Evolutionary conservation across 1,140 invertebrate genomes (phyloP), one percentile per base, ranked within the genome.

Genomic region (Euschistus heros): DNA sequence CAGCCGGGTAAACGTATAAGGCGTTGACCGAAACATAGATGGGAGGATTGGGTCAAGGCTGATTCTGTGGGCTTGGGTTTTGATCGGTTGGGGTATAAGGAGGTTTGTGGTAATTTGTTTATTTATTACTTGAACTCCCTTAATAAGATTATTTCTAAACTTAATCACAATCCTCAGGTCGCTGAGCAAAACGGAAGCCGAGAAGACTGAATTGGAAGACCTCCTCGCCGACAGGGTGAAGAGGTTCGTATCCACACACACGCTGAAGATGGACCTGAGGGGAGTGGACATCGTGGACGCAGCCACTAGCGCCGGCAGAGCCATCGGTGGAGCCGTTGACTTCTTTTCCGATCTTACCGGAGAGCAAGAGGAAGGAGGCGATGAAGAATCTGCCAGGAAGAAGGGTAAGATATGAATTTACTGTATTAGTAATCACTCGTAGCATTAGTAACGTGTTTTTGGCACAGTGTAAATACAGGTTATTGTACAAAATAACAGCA

Each of bases 181-280:
- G 76, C 67, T 85, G 62, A 80, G 81, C 22, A 79, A 71, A 24
- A 65, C 63, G 0, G 69, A 68, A 54, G 68, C 64, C 14, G 46
- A 68, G 24, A 68, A 64, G 50, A 50, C 68, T n/a, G 79, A 80
- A 66, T 67, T 87, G 26, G 87, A 89, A 66, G 79, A 83, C 18
- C 74, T 88, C 64, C 71, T 87, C 27, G 75, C 83, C 62, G 82
- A 81, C 66, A 80, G 87, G 62, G 75, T 89, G 46, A 82, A 86
- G 68, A 80, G 82, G 57, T 92, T 89, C 75, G 75, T 92, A 37
- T 83, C 83, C 71, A 84, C 86, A 0, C 88, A 90, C 76, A 85
- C 87, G 22, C 77, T 92, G 61, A 87, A 89, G 72, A 82, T 92
- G n/a, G 87, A 92, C 75, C 78, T 92, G 54, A 89, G 89, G 75